Percentiles rank a stretch among this genome's conserved stretches.
Conservation (phyloP, 2,113 vertebrate species). For the Petrocephalus microphthalmus region DNA sequence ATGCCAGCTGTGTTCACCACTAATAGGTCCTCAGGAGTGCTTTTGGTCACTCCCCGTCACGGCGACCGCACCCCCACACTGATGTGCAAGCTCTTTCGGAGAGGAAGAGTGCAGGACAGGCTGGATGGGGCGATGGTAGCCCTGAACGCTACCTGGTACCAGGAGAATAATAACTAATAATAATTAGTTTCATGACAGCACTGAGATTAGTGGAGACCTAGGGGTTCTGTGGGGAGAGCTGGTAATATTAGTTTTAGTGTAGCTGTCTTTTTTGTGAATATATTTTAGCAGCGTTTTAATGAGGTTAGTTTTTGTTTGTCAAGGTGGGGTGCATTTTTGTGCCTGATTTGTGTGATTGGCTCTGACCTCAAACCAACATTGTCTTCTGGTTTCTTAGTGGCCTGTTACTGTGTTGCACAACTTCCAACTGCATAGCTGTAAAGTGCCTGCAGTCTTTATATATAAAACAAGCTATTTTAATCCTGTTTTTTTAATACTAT, state of each 20-base stretch:
- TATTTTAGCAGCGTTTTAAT: neutral
- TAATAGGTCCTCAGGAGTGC: neutral
- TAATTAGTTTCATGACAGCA: neutral
- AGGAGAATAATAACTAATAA: too few species aligned
- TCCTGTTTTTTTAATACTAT: constrained; percentile 29
- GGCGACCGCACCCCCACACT: neutral
- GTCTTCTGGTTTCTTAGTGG: neutral
- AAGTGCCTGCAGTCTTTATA: constrained; percentile 54
- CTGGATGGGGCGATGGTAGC: too few species aligned
- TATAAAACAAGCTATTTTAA: constrained; percentile 35
- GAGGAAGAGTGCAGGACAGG: neutral
- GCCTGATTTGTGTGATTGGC: constrained; percentile 6
- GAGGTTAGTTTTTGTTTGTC: neutral
- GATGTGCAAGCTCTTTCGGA: neutral
- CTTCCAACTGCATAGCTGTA: constrained; percentile 28
- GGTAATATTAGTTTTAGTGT: neutral
- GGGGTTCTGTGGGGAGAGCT: neutral
- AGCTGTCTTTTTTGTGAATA: neutral
- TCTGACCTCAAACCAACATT: neutral
- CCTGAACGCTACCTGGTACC: too few species aligned
- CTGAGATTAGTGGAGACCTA: neutral
- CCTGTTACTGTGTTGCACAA: constrained; percentile 29
- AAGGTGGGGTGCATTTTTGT: constrained; percentile 7
- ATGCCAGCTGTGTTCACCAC: neutral
- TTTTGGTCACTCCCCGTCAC: neutral